Percentiles rank a stretch among this genome's conserved stretches.
These are phyloP conservation scores for Deilephila porcellus DNA, from an alignment of 2,888 invertebrate genomes.

Conservation along the genomic window DNA sequence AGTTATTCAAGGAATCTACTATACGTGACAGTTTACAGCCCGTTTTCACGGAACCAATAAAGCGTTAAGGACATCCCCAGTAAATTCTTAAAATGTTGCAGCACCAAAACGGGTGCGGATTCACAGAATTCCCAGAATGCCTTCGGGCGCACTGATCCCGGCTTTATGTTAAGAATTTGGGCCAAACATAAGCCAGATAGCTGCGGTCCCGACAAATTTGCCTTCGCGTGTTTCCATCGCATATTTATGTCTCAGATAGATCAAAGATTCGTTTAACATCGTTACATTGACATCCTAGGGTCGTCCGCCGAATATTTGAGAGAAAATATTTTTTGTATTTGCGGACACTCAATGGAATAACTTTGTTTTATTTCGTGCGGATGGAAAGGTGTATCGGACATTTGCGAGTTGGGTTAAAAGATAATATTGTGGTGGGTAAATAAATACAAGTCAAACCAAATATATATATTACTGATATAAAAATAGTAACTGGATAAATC, in stretches of 20 bases:
- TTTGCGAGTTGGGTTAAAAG: no score
- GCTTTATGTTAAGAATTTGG: slow-evolving; percentile 55
- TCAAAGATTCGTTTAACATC: slow-evolving; percentile 12
- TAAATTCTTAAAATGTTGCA: background rate
- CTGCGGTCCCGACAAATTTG: slow-evolving; percentile 24
- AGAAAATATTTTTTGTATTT: background rate
- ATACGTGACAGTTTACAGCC: background rate
- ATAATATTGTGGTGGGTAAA: no score
- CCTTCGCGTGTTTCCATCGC: slow-evolving; percentile 14
- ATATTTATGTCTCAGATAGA: slow-evolving; percentile 15
- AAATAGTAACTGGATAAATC: no score
- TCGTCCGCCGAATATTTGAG: background rate
- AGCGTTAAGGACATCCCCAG: background rate
- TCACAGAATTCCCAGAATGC: slow-evolving; percentile 43
- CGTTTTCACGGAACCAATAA: background rate
- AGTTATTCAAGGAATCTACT: no score
- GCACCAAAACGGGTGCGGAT: background rate
- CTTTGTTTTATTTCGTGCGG: background rate
- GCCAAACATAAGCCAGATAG: slow-evolving; percentile 31
- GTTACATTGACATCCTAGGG: background rate
- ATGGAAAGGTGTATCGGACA: background rate
- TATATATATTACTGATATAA: no score
- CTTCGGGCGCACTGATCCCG: slow-evolving; percentile 46
- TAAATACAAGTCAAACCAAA: no score
- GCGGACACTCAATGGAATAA: background rate